Evolutionary conservation across 2,113 vertebrate genomes (phyloP), one percentile per base, ranked within the genome.

Genomic region (Procavia capensis): DNA sequence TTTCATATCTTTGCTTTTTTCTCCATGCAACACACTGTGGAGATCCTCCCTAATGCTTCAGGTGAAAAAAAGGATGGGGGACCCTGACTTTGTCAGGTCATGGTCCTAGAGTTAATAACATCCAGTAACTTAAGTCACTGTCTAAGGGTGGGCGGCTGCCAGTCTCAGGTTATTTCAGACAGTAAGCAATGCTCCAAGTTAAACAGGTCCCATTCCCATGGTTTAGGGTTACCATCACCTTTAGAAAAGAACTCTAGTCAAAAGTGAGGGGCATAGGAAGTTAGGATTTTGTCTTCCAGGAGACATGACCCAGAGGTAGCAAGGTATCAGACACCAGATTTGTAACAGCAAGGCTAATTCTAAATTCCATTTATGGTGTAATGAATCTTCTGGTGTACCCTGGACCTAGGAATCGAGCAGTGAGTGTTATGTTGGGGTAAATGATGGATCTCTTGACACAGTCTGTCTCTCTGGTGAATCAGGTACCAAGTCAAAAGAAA

Each of bases 1-100:
- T 95, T 88, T 11, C 47, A 95, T 75, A 91, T 88, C n/a, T 75
- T 78, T 90, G 89, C n/a, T 63, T 84, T 91, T 70, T 83, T 25
- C 24, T 80, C 78, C 7, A 6, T 59, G 24, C 24, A 88, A 50
- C 54, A 78, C 29, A 68, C 91, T 80, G 59, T 94, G 54, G 54
- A 93, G 57, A 54, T 76, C 41, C n/a, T 91, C 14, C 20, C 19
- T 88, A 85, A 91, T 22, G 80, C 79, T 25, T 59, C 31, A 76
- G 43, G 10, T 79, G 39, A 64, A 79, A 50, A 41, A 43, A 72
- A 45, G 20, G 43, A 25, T 34, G 36, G 24, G 22, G 6, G 27
- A 43, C 59, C 45, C 70, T 54, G 34, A 9, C 16, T 6, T 92
- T 70, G 34, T 82, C 36, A 34, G 13, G 27, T 41, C 2, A 36